Evolutionary conservation across 2,888 invertebrate species (phyloP).

Genomic region (Sphaerophoria rueppellii): DNA sequence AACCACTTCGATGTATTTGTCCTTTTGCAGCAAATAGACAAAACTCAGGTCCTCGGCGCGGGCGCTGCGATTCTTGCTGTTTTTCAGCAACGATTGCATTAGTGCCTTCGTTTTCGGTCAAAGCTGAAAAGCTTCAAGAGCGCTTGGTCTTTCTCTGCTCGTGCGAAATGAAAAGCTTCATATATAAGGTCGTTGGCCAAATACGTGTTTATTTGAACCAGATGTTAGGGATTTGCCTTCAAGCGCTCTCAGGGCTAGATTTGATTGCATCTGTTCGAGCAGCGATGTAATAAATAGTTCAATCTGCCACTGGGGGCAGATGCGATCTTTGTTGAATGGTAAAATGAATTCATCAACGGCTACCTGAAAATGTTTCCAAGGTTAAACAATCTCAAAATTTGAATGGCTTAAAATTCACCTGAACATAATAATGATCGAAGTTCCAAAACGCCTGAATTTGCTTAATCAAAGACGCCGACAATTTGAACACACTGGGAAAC

Average conservation of each 20-base stretch:
- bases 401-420: conserved; percentile 83
- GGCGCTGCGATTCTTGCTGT: conserved; percentile 75
- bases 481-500: conserved; percentile 90
- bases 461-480: conserved; percentile 89
- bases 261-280: conserved; percentile 76
- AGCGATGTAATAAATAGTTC: conserved; percentile 79
- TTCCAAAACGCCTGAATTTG: conserved; percentile 94
- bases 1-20: conserved; percentile 81
- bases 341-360: conserved; percentile 79
- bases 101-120: conserved; percentile 79
- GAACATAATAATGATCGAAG: conserved; percentile 92
- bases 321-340: conserved; percentile 76
- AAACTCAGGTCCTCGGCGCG: conserved; percentile 80
- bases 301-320: conserved; percentile 79
- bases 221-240: conserved; percentile 76
- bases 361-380: conserved; percentile 67
- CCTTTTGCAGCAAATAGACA: conserved; percentile 79
- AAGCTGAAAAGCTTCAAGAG: conserved; percentile 78
- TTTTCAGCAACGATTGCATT: conserved; percentile 78
- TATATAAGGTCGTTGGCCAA: conserved; percentile 79
- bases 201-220: conserved; percentile 78
- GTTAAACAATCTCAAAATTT: no score
- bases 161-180: conserved; percentile 80
- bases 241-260: conserved; percentile 78
- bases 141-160: conserved; percentile 77